Percentiles rank a stretch among this genome's conserved stretches.
phyloP scores from a whole-genome alignment of 2,113 vertebrate genomes.

The Corydoras sp. region DNA sequence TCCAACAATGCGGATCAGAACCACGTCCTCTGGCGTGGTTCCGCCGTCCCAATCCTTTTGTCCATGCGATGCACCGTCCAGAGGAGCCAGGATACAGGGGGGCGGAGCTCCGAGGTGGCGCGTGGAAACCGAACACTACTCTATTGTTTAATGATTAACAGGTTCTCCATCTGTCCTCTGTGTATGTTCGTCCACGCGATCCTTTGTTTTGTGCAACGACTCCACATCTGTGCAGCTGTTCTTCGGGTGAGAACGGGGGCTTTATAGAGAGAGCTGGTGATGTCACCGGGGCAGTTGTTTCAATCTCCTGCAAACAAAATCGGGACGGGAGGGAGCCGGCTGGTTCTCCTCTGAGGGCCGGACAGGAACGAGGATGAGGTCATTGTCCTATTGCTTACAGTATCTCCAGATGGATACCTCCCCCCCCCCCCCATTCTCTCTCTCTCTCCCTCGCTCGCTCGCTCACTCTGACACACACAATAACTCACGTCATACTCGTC shows the following conservation, averaged over 20 bases:
- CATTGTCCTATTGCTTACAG: conserved; percentile 88
- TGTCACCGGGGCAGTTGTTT: conserved; percentile 20
- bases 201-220: conserved; percentile 40
- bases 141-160: too few species aligned
- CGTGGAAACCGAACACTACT: too few species aligned
- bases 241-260: background rate
- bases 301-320: conserved; percentile 51
- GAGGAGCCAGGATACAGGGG: too few species aligned
- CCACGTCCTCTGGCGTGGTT: too few species aligned
- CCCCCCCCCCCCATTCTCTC: conserved; percentile 15
- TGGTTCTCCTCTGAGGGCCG: conserved; percentile 62
- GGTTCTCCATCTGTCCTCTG: conserved; percentile 1
- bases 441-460: conserved; percentile 10
- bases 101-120: too few species aligned
- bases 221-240: conserved; percentile 24
- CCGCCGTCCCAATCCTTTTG: too few species aligned
- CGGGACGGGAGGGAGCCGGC: conserved; percentile 47
- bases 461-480: conserved; percentile 16
- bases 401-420: conserved; percentile 75
- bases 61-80: too few species aligned
- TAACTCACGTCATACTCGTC: conserved; percentile 40
- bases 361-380: conserved; percentile 85
- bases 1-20: too few species aligned
- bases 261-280: conserved; percentile 1
- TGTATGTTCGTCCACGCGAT: conserved; percentile 26